Conservation (phyloP, 2,888 invertebrate species). For the Lordiphosa andalusiaca region DNA sequence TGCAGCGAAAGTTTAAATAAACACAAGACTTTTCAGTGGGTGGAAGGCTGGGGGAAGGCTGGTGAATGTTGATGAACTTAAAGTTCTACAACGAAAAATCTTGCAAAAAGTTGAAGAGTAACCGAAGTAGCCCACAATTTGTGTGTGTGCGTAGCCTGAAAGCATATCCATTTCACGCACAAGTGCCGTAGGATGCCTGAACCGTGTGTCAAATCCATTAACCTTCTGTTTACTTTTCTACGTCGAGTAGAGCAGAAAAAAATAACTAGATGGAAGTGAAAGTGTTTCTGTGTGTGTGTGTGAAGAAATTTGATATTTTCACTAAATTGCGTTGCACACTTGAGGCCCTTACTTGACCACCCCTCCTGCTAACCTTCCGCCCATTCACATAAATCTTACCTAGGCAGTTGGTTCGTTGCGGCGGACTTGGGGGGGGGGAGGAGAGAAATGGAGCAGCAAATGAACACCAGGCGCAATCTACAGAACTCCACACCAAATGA, state of each 20-base stretch:
- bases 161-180: conserved; percentile 74
- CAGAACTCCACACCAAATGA: conserved; percentile 41
- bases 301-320: conserved; percentile 76
- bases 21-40: conserved; percentile 20
- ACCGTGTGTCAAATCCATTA: conserved; percentile 78
- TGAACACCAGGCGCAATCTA: conserved; percentile 32
- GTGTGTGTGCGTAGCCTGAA: conserved; percentile 59
- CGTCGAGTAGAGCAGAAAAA: conserved; percentile 42
- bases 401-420: conserved; percentile 33
- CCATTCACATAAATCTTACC: conserved; percentile 65
- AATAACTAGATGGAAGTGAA: conserved; percentile 21
- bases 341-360: conserved; percentile 45
- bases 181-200: conserved; percentile 62
- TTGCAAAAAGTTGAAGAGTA: conserved; percentile 6
- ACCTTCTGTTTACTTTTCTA: conserved; percentile 79
- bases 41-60: not conserved
- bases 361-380: conserved; percentile 27
- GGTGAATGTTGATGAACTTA: conserved; percentile 4
- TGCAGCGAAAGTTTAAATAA: conserved; percentile 74
- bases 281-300: conserved; percentile 35
- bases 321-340: conserved; percentile 73
- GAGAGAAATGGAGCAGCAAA: conserved; percentile 64
- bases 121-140: conserved; percentile 7
- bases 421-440: conserved; percentile 33
- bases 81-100: conserved; percentile 8